These are phyloP conservation scores for Cynopterus brachyotis DNA, from an alignment of 2,113 vertebrate species.

Conservation along the genomic window DNA sequence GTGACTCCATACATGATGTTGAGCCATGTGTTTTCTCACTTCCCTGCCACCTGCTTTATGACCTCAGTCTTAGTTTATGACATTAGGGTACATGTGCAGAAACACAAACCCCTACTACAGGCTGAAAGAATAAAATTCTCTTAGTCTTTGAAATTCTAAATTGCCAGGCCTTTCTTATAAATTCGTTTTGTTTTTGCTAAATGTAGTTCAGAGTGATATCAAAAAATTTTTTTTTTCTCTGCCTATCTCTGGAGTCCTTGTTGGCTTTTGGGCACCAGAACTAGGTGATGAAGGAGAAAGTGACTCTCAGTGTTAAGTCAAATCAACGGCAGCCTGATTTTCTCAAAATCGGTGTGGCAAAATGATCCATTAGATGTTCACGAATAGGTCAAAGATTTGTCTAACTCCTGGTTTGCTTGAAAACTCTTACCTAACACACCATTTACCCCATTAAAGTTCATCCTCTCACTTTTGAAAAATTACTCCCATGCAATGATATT, in stretches of 20 bases:
- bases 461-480: conserved; percentile 21
- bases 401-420: neutral
- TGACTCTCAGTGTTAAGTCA: neutral
- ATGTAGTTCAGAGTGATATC: neutral
- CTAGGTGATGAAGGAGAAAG: neutral
- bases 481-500: neutral
- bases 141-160: neutral
- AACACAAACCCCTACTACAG: neutral
- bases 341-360: neutral
- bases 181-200: conserved; percentile 1
- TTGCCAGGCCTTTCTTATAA: neutral
- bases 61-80: neutral
- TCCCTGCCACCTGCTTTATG: neutral
- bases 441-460: neutral
- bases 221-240: neutral
- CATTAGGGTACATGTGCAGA: neutral
- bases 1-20: neutral
- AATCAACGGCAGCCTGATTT: neutral
- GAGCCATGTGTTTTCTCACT: neutral
- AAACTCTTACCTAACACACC: neutral
- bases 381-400: neutral
- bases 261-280: neutral
- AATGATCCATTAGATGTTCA: neutral
- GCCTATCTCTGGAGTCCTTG: neutral
- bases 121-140: neutral